A percentile compares a stretch with the other conserved stretches of the same genome.
Evolutionary conservation across 2,113 vertebrate species (phyloP).

Genomic region (Patagioenas fasciata): DNA sequence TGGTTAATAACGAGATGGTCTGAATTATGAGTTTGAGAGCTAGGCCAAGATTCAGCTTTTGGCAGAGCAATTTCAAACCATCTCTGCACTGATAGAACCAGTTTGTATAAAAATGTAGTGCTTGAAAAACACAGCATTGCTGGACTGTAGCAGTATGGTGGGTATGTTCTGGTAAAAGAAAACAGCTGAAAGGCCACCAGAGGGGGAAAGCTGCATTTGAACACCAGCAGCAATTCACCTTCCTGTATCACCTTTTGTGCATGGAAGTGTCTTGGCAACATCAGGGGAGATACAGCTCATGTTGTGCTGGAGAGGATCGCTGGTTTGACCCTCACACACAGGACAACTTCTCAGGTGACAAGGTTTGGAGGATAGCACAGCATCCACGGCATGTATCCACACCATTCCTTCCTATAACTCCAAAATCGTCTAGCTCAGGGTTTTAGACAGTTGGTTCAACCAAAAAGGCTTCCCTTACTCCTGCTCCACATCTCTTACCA

Average conservation of each 20-base stretch:
- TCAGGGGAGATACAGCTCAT: not conserved
- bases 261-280: not conserved
- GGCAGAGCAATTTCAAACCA: not conserved
- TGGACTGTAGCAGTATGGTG: not conserved
- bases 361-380: not conserved
- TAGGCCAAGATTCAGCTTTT: not conserved
- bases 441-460: not conserved
- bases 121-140: not conserved
- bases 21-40: not conserved
- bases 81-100: not conserved
- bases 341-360: not conserved
- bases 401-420: not conserved
- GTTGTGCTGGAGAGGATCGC: fast-evolving
- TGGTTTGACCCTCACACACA: not conserved
- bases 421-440: not conserved
- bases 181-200: not conserved
- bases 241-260: not conserved
- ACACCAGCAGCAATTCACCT: not conserved
- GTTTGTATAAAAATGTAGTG: not conserved
- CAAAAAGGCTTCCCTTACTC: not conserved
- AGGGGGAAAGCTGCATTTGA: not conserved
- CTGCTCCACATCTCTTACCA: not conserved
- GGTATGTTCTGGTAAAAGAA: not conserved
- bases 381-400: not conserved
- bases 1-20: not conserved